A percentile compares a stretch with the other conserved stretches of the same genome.
These are phyloP conservation scores for Hypotaenidia philippensis DNA, from an alignment of 2,797 vertebrate genomes.

Conservation along the genomic window DNA sequence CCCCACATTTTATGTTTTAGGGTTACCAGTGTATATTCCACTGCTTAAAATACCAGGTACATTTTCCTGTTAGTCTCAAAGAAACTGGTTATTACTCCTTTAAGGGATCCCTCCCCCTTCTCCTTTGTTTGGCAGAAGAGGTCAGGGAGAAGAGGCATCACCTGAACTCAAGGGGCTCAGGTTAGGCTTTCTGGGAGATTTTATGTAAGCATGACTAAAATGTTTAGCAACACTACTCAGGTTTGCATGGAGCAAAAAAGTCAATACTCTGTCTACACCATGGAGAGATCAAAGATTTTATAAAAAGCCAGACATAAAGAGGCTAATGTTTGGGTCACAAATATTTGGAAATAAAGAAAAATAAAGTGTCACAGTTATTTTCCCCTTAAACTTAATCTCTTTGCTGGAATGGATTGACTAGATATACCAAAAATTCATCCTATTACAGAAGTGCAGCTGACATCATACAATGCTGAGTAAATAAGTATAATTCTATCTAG, in stretches of 20 bases:
- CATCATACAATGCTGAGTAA: not conserved
- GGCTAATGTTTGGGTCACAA: not conserved
- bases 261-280: not conserved
- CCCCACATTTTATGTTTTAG: not conserved
- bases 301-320: not conserved
- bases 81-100: slow-evolving; percentile 14
- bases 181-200: slow-evolving; percentile 53
- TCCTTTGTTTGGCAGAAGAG: slow-evolving; percentile 26
- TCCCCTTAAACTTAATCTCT: not conserved
- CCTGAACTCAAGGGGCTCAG: slow-evolving; percentile 40
- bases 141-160: slow-evolving; percentile 66
- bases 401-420: not conserved
- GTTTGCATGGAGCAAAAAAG: slow-evolving; percentile 30
- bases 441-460: not conserved
- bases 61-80: not conserved
- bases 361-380: not conserved
- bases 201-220: slow-evolving; percentile 73
- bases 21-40: not conserved
- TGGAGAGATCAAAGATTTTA: slow-evolving; percentile 45
- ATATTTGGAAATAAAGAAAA: slow-evolving; percentile 34
- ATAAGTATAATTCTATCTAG: not conserved
- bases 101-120: slow-evolving; percentile 11
- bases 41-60: not conserved
- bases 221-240: slow-evolving; percentile 61
- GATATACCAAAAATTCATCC: not conserved